Percentiles rank a stretch among this genome's conserved stretches.
Evolutionary conservation across 2,888 invertebrate genomes (phyloP).

Genomic region (Amphipoea lucens): DNA sequence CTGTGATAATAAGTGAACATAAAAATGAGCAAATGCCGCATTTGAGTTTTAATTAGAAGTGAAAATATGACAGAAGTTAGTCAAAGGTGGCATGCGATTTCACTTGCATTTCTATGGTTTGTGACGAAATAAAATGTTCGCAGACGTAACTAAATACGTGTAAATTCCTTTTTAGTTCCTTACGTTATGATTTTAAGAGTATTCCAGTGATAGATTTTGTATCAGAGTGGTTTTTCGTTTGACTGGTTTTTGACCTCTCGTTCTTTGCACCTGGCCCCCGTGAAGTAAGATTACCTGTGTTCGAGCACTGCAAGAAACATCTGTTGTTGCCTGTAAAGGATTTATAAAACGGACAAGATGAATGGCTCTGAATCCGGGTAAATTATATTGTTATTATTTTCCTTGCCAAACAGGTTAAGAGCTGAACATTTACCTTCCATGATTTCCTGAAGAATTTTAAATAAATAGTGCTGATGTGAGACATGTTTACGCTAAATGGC

Average conservation of each 20-base stretch:
- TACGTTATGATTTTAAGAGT: conserved; percentile 82
- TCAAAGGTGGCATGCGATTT: conserved; percentile 88
- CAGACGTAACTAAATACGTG: conserved; percentile 78
- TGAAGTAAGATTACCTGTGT: conserved; percentile 75
- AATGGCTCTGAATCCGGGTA: conserved; percentile 95
- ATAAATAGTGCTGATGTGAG: conserved; percentile 12
- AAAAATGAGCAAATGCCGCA: conserved; percentile 70
- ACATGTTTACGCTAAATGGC: conserved; percentile 29
- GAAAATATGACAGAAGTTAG: conserved; percentile 86
- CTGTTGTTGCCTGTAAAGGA: conserved; percentile 69
- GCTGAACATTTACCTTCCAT: conserved; percentile 1
- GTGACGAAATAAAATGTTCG: conserved; percentile 87
- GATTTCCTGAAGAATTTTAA: conserved; percentile 13
- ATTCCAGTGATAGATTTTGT: conserved; percentile 78
- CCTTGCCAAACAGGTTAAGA: conserved; percentile 71
- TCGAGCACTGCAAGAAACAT: conserved; percentile 73
- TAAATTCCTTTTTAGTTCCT: conserved; percentile 81
- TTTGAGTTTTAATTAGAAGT: conserved; percentile 74
- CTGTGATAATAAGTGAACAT: conserved; percentile 74
- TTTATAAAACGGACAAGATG: conserved; percentile 87
- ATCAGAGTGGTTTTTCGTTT: conserved; percentile 76
- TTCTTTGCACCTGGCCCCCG: conserved; percentile 78
- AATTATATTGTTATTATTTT: conserved; percentile 75
- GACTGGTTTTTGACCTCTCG: conserved; percentile 73
- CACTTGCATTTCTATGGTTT: conserved; percentile 89